Percentiles rank a stretch among this genome's conserved stretches.
Evolutionary conservation across 2,888 invertebrate genomes (phyloP).

Genomic region (Habroteleia sp.): DNA sequence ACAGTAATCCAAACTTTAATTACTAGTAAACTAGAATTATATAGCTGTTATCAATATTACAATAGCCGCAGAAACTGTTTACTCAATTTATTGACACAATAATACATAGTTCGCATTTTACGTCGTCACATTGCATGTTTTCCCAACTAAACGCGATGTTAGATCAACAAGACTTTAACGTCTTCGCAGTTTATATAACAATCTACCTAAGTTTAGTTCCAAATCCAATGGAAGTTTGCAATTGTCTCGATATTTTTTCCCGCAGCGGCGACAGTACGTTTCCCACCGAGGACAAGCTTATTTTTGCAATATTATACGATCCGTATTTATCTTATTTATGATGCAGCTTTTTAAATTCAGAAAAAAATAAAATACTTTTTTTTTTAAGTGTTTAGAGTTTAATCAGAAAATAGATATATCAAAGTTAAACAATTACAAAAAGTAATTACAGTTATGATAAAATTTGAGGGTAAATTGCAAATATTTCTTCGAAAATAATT

Average conservation of each 20-base stretch:
- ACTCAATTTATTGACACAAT: constrained; percentile 24
- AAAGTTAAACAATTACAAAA: too few species aligned
- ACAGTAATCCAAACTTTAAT: constrained; percentile 19
- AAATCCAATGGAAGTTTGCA: constrained; percentile 34
- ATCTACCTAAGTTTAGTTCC: constrained; percentile 36
- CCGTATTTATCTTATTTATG: neutral
- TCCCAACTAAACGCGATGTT: constrained; percentile 28
- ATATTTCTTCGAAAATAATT: too few species aligned
- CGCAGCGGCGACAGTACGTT: neutral
- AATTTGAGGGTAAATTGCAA: too few species aligned
- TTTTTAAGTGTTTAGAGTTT: too few species aligned
- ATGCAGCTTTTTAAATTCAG: too few species aligned
- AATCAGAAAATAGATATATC: too few species aligned
- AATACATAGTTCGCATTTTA: constrained; percentile 22
- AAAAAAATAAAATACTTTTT: too few species aligned
- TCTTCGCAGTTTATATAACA: constrained; percentile 50
- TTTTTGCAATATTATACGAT: neutral
- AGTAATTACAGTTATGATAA: too few species aligned
- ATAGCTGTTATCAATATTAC: constrained; percentile 16
- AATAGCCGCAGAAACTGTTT: constrained; percentile 6
- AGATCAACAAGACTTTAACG: constrained; percentile 41
- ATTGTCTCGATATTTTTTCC: constrained; percentile 30
- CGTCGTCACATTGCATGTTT: constrained; percentile 21
- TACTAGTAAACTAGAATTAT: constrained; percentile 2
- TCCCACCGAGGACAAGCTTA: neutral